Evolutionary conservation across 2,888 invertebrate genomes (phyloP), one percentile per base, ranked within the genome.

Genomic region (Zaprionus obscuricornis): DNA sequence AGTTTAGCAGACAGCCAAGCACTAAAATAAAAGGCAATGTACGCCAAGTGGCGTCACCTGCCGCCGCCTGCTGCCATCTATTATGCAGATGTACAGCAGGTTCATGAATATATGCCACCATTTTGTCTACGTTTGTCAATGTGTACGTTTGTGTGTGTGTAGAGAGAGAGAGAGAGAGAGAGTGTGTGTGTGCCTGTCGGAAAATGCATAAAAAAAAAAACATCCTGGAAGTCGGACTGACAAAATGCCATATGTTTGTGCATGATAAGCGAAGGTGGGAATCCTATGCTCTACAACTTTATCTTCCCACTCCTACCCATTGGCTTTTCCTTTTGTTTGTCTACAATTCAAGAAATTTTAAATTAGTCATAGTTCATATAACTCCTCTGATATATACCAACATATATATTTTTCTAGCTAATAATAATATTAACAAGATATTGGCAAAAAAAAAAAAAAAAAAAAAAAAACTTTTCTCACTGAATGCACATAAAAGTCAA

Each of bases 71-170:
- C 77, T 81, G 74, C 82, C 78, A 74, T 78, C 83, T 74, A 78
- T 78, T 85, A 78, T 78, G 78, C 78, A 85, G 78, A 78, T 78
- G 85, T 85, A 85, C 82, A 63, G 59, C 85, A 74, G 85, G 78
- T 78, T 78, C 78, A 78, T 78, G 78, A 78, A 78, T 78, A 78
- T 85, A 82, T 82, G 67, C 78, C 70, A 84, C 57, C 63, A 65
- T 74, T 84, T 81, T 84, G 82, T 84, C 85, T 67, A 58, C 43
- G 42, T 47, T 49, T 6, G 18, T 43, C 8, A 8, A 7, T 26
- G 4, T 11, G 14, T 20, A 5, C 27, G 4, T 26, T 7, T 40
- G 13, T 29, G 4, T 22, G 14, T 51, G 26, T 51, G 39, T 39
- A n/a, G n/a, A n/a, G n/a, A n/a, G n/a, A n/a, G n/a, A n/a, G n/a